Evolutionary conservation across 1,140 invertebrate genomes (phyloP).

Genomic region (Centruroides vittatus): DNA sequence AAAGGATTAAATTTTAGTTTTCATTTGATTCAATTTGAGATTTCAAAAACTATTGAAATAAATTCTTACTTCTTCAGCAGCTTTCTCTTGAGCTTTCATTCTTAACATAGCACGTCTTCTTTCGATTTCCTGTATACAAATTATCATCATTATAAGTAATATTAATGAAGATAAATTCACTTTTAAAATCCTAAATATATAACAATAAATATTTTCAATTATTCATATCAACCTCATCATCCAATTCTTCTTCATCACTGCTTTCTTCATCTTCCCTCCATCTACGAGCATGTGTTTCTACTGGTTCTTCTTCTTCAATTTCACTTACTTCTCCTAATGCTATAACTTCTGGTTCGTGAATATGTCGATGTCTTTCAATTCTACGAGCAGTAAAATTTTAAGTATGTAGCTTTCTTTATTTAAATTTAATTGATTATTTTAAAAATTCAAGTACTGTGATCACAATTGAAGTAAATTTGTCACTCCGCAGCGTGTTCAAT

Average conservation of each 20-base stretch:
- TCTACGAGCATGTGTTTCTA: conserved; percentile 2
- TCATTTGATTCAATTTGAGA: no score
- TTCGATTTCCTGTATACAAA: conserved; percentile 18
- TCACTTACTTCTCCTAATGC: conserved; percentile 40
- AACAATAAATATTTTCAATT: no score
- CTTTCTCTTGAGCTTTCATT: conserved; percentile 40
- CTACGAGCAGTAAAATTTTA: conserved; percentile 15
- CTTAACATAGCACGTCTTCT: conserved; percentile 18
- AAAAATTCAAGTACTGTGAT: no score
- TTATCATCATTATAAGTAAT: no score
- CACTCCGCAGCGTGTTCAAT: no score
- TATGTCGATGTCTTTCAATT: conserved; percentile 29
- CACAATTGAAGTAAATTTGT: no score
- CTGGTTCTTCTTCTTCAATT: conserved; percentile 13
- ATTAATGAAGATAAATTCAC: no score
- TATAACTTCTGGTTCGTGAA: conserved; percentile 55
- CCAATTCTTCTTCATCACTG: conserved; percentile 27
- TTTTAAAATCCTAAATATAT: no score
- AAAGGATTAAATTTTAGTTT: no score
- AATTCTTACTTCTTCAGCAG: conserved; percentile 44
- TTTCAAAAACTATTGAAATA: no score
- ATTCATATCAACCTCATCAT: conserved; percentile 17
- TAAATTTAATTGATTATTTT: neutral
- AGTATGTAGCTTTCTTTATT: neutral
- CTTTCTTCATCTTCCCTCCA: conserved; percentile 23